A percentile compares a stretch with the other conserved stretches of the same genome.
Evolutionary conservation across 2,797 vertebrate species (phyloP).

Genomic region (Chloroceryle inda): DNA sequence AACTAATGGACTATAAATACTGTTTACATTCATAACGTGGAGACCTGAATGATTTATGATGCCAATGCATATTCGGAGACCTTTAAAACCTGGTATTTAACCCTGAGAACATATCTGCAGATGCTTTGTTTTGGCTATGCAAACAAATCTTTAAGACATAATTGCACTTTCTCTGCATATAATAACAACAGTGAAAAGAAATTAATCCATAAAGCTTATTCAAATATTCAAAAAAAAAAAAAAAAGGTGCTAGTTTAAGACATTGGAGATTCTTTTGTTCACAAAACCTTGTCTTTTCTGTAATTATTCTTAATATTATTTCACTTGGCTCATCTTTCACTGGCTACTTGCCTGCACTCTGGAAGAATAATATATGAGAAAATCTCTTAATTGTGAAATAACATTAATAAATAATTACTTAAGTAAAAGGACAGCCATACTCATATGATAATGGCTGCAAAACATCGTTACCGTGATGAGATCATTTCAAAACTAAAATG

Average conservation of each 20-base stretch:
- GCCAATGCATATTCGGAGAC: conserved; percentile 2
- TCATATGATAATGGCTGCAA: background rate
- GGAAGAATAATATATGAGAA: background rate
- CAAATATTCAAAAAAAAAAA: conserved; percentile 42
- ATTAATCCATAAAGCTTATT: conserved; percentile 25
- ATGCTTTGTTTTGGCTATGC: conserved; percentile 35
- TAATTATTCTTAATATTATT: conserved; percentile 42
- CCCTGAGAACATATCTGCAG: conserved; percentile 62
- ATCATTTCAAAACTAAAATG: background rate
- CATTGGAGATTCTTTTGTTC: conserved; percentile 51
- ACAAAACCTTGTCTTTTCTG: background rate
- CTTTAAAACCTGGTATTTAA: conserved; percentile 35
- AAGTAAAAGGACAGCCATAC: background rate
- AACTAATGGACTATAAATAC: background rate
- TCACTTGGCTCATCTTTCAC: conserved; percentile 49
- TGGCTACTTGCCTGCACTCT: background rate
- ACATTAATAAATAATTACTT: conserved; percentile 37
- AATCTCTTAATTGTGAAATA: conserved; percentile 30
- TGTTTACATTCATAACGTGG: background rate
- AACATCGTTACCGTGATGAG: background rate
- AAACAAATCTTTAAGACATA: conserved; percentile 71
- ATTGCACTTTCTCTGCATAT: conserved; percentile 59
- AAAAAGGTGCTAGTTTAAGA: conserved; percentile 72
- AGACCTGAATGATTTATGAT: background rate
- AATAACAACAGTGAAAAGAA: background rate